Evolutionary conservation across 2,888 invertebrate species (phyloP).

Genomic region (Tanytarsus gracilentus): DNA sequence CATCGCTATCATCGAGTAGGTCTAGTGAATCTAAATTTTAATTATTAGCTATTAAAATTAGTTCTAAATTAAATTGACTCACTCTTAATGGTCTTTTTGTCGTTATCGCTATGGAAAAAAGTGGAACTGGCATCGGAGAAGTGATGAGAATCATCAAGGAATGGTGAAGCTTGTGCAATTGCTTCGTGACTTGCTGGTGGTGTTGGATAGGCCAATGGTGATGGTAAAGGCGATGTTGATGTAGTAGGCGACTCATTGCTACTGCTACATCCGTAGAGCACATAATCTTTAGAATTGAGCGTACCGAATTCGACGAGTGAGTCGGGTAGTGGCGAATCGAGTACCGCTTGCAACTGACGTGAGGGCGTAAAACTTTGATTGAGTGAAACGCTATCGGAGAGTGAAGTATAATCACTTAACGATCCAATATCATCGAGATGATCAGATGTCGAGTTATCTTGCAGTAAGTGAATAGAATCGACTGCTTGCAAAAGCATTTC

Average conservation of each 20-base stretch:
- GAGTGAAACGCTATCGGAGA: slow-evolving; percentile 36
- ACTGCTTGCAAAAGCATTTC: slow-evolving; percentile 57
- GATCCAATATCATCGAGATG: slow-evolving; percentile 55
- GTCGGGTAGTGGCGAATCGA: slow-evolving; percentile 70
- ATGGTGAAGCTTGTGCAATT: slow-evolving; percentile 42
- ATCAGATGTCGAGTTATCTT: slow-evolving; percentile 53
- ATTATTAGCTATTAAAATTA: too few species aligned
- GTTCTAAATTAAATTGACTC: too few species aligned
- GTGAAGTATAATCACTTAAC: slow-evolving; percentile 53
- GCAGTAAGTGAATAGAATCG: slow-evolving; percentile 55
- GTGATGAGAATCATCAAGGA: slow-evolving; percentile 41
- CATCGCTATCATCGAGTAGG: slow-evolving; percentile 35
- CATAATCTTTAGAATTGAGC: slow-evolving; percentile 53
- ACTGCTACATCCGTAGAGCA: slow-evolving; percentile 42
- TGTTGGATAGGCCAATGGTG: slow-evolving; percentile 72
- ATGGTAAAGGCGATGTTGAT: slow-evolving; percentile 54
- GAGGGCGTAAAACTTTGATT: slow-evolving; percentile 32
- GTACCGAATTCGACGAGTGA: slow-evolving; percentile 74
- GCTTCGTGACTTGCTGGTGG: slow-evolving; percentile 84
- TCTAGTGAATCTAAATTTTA: background rate
- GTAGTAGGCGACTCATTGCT: slow-evolving; percentile 40
- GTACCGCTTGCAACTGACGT: slow-evolving; percentile 57
- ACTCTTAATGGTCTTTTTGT: slow-evolving; percentile 34
- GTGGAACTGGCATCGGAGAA: slow-evolving; percentile 40
- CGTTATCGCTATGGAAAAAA: slow-evolving; percentile 40